phyloP scores from a whole-genome alignment of 1,140 invertebrate species.

The Papilio polytes region DNA sequence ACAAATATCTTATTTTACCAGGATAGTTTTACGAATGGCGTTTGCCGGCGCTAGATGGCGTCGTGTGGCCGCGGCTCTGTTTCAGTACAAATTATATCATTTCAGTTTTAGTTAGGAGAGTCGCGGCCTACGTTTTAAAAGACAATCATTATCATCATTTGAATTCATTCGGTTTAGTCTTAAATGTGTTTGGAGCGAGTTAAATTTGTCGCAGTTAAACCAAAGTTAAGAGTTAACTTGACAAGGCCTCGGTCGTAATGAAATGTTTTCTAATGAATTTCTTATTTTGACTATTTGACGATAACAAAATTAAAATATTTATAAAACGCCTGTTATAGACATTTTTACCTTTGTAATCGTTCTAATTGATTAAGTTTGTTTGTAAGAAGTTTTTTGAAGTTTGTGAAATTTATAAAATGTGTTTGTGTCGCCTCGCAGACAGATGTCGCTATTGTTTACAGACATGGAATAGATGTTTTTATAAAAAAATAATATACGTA shows the following conservation, averaged over 20 bases:
- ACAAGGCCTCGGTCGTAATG: conserved; percentile 62
- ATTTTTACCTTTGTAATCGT: conserved; percentile 47
- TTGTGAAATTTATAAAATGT: conserved; percentile 76
- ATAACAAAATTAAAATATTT: conserved; percentile 43
- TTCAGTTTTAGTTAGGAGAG: conserved; percentile 68
- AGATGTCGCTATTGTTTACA: conserved; percentile 43
- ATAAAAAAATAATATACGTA: background rate
- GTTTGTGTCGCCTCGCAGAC: conserved; percentile 67
- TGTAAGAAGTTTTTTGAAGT: conserved; percentile 66
- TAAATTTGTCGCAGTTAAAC: conserved; percentile 39
- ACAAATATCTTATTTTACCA: conserved; percentile 55
- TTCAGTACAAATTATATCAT: conserved; percentile 80
- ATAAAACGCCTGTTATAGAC: conserved; percentile 39
- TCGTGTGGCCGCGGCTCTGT: conserved; percentile 55
- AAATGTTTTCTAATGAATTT: conserved; percentile 76
- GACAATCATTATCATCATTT: conserved; percentile 67
- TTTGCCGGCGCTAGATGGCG: conserved; percentile 19
- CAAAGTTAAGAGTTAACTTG: conserved; percentile 44
- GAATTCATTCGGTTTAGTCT: conserved; percentile 40
- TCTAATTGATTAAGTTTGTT: conserved; percentile 60
- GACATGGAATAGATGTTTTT: background rate
- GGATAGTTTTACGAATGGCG: conserved; percentile 42
- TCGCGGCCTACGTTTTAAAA: conserved; percentile 62
- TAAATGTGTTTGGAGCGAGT: conserved; percentile 47
- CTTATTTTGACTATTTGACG: conserved; percentile 53